phyloP scores from a whole-genome alignment of 2,113 vertebrate species.

The Tragelaphus scriptus region DNA sequence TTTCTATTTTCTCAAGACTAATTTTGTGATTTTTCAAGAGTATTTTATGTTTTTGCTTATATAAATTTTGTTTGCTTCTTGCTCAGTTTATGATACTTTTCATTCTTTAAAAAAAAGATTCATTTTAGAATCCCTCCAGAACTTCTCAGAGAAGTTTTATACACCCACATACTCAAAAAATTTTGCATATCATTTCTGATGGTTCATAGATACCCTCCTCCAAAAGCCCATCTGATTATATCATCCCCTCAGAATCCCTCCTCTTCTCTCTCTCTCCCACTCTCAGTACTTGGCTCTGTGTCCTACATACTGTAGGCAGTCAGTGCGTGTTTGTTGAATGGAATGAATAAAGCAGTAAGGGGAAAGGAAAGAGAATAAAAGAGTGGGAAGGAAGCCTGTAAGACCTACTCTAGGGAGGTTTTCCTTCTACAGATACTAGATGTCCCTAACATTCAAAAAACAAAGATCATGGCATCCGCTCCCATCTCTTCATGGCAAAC shows the following conservation, averaged over 20 bases:
- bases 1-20: neutral
- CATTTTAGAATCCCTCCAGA: neutral
- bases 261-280: neutral
- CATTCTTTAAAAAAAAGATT: neutral
- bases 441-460: neutral
- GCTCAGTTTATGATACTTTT: neutral
- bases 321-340: neutral
- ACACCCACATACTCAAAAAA: neutral
- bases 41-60: slow-evolving; percentile 8
- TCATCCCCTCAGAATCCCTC: neutral
- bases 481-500: neutral
- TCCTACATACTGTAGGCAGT: neutral
- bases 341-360: neutral
- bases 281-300: neutral
- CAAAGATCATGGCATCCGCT: neutral
- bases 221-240: neutral
- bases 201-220: neutral
- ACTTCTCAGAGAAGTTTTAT: neutral
- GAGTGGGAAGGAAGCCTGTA: neutral
- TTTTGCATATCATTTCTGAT: neutral
- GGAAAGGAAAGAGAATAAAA: neutral
- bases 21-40: neutral
- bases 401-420: neutral
- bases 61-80: neutral
- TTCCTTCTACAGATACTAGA: neutral